These are phyloP conservation scores for Agrotis puta DNA, from an alignment of 2,888 invertebrate species.

Conservation along the genomic window DNA sequence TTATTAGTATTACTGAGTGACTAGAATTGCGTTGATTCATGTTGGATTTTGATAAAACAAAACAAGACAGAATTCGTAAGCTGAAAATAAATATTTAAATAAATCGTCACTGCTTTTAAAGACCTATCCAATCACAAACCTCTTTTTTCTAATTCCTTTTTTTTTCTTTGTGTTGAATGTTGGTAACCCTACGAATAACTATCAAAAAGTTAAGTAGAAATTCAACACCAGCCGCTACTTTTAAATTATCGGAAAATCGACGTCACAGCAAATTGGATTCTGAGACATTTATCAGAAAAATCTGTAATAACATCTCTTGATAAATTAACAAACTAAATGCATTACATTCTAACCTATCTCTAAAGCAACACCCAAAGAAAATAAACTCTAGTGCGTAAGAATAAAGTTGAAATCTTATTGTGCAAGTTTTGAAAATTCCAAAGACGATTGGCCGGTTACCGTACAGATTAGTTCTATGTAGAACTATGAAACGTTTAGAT, in stretches of 20 bases:
- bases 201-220: slow-evolving; percentile 64
- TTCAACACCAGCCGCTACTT: slow-evolving; percentile 63
- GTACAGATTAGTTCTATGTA: slow-evolving; percentile 47
- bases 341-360: slow-evolving; percentile 33
- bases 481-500: slow-evolving; percentile 66
- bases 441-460: slow-evolving; percentile 11
- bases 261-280: slow-evolving; percentile 78
- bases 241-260: slow-evolving; percentile 74
- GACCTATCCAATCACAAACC: not conserved
- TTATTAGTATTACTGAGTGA: not conserved
- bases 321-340: slow-evolving; percentile 67
- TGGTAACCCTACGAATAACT: slow-evolving; percentile 31
- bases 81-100: no score
- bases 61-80: no score
- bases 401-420: slow-evolving; percentile 29
- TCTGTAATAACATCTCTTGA: slow-evolving; percentile 75
- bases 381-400: accelerated
- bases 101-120: no score
- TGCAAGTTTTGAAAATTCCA: slow-evolving; percentile 4
- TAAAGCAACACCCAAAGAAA: not conserved
- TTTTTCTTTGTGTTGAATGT: no score
- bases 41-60: not conserved
- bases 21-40: not conserved
- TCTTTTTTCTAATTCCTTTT: not conserved
- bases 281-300: slow-evolving; percentile 74